Evolutionary conservation across 37 sponge, comb jelly and placozoan genomes (phyloP).

Genomic region (Tethya wilhelma): DNA sequence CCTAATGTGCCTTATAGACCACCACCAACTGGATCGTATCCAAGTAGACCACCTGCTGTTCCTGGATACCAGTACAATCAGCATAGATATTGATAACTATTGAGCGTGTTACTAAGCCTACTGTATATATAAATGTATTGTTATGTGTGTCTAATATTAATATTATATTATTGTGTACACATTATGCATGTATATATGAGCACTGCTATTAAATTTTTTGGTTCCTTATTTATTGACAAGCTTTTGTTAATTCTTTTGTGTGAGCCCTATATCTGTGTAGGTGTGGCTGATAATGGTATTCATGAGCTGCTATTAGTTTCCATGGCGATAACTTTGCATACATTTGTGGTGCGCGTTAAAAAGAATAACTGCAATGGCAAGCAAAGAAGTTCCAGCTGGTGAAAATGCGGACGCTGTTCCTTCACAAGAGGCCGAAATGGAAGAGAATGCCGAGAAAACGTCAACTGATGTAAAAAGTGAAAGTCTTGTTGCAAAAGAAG

Average conservation of each 20-base stretch:
- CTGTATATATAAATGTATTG: too few species aligned
- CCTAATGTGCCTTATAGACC: too few species aligned
- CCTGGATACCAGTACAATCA: not conserved
- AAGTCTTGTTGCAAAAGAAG: not conserved
- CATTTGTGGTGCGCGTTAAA: too few species aligned
- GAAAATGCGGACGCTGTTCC: too few species aligned
- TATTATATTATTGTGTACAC: not conserved
- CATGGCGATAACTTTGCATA: too few species aligned
- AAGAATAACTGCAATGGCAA: too few species aligned
- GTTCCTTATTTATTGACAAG: too few species aligned
- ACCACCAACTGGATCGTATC: not conserved
- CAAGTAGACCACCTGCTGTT: not conserved
- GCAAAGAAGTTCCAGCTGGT: too few species aligned
- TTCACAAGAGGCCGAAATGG: not conserved
- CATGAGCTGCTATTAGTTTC: too few species aligned
- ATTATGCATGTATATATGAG: too few species aligned
- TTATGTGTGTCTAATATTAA: not conserved
- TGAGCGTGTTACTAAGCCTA: not conserved
- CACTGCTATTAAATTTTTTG: too few species aligned
- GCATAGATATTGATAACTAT: conserved; percentile 13
- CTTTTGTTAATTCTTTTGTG: not conserved
- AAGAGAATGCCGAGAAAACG: not conserved
- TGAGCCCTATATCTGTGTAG: not conserved
- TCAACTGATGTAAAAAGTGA: not conserved
- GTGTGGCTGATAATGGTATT: not conserved